Base-by-base conservation (phyloP, 2,888 invertebrate genomes). In the Anagyrus pseudococci region DNA sequence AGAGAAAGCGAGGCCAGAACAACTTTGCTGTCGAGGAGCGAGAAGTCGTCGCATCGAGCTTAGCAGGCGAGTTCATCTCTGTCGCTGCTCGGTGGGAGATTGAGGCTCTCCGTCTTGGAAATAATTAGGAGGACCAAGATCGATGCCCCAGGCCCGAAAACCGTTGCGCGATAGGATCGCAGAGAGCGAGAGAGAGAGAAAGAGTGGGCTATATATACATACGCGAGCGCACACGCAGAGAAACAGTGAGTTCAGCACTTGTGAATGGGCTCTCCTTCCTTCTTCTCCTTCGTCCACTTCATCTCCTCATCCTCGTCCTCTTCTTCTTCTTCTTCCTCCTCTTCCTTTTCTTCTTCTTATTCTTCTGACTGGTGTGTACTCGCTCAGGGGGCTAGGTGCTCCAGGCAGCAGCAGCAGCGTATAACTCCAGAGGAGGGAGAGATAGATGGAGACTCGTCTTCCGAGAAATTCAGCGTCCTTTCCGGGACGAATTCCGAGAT, bases 401-500 rank as follows among this genome's bases (percentile, higher is more conserved):
- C 61, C 6, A 49, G 4, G 41, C 43, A 37, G 10, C 40, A n/a
- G n/a, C n/a, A n/a, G n/a, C n/a, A n/a, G n/a, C n/a, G n/a, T n/a
- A n/a, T n/a, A n/a, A n/a, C n/a, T n/a, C n/a, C n/a, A n/a, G n/a
- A n/a, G n/a, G n/a, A n/a, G n/a, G n/a, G n/a, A n/a, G n/a, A n/a
- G n/a, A n/a, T n/a, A n/a, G n/a, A n/a, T n/a, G n/a, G 69, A 65
- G 69, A 70, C 68, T 68, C 64, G 68, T 68, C 75, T 80, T 79
- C 80, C 77, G 62, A 80, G 80, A 80, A 80, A 80, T 77, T 75
- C 70, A 70, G 76, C 79, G 77, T 77, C 77, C 79, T 80, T 80
- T 80, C 80, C 80, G 79, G 79, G 80, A 80, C 77, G 75, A 79
- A 80, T 80, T 79, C 79, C 77, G 68, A 79, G 79, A 79, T 78